Percentiles rank a stretch among this genome's conserved stretches.
phyloP scores from a whole-genome alignment of 1,140 invertebrate genomes.

The Zaprionus africanus region DNA sequence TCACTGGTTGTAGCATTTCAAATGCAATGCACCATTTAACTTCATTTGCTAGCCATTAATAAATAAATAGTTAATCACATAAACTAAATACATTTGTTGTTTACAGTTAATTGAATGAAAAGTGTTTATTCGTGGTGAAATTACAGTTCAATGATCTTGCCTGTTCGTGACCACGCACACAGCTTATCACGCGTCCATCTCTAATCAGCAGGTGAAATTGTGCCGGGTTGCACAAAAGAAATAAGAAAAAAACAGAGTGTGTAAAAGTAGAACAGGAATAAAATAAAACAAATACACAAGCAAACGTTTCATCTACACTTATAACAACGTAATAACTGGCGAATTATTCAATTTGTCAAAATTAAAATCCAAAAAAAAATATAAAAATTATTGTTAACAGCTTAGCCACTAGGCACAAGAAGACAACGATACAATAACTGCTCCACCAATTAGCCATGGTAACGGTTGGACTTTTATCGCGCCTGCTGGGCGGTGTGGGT shows the following conservation, averaged over 20 bases:
- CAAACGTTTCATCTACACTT: slow-evolving; percentile 17
- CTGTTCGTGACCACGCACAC: not conserved
- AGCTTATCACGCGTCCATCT: slow-evolving; percentile 25
- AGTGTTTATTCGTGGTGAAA: not conserved
- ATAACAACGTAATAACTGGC: slow-evolving; percentile 12
- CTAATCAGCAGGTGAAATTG: slow-evolving; percentile 46
- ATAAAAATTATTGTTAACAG: slow-evolving; percentile 22
- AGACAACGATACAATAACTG: not conserved
- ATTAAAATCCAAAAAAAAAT: slow-evolving; percentile 17
- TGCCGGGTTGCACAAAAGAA: slow-evolving; percentile 37
- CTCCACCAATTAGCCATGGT: slow-evolving; percentile 35
- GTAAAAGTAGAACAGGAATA: slow-evolving; percentile 19
- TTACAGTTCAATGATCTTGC: not conserved
- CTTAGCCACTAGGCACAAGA: not conserved
- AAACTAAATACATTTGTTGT: not conserved
- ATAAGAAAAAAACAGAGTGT: slow-evolving; percentile 13
- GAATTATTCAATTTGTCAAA: slow-evolving; percentile 26
- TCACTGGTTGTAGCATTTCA: not conserved
- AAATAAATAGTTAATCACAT: not conserved
- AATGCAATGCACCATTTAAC: not conserved
- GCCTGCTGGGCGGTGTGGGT: slow-evolving; percentile 18
- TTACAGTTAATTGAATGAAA: not conserved
- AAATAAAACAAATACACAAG: slow-evolving; percentile 18
- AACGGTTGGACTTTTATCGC: slow-evolving; percentile 46
- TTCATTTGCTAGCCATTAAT: not conserved